Base-by-base conservation (phyloP, 2,113 vertebrate genomes). In the Ammodytes dubius region DNA sequence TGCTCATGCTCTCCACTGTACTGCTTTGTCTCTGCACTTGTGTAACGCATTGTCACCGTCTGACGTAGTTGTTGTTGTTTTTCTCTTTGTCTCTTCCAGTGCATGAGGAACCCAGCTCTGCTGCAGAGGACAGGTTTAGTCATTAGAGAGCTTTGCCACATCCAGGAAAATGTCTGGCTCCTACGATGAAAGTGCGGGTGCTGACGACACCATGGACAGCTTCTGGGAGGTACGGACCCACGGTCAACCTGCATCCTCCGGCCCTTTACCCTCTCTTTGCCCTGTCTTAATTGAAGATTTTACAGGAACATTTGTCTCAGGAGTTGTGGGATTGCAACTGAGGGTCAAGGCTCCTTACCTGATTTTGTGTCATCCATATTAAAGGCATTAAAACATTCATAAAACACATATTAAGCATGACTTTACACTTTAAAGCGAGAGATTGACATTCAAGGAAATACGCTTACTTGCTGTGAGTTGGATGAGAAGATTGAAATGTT, bases 121-220 rank as follows among this genome's bases (percentile, higher is more conserved):
- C 92, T 89, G 88, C 93, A 88, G 85, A 92, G 91, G 87, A 93
- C 90, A 91, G 89, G 70, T 92, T 88, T 87, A 86, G 89, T 77
- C 87, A 74, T 92, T 88, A 89, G 85, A 88, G 91, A 84, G 82
- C 83, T 90, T 86, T 72, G 60, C 91, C 85, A 88, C 87, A 83
- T 81, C 92, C 88, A 17, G 93, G 89, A 96, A 89, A 94, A 99
- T 99, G 98, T 99, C 97, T 27, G 96, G 96, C 93, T 97, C 97
- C 93, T 99, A 99, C 59, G 98, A 99, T 12, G 98, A 99, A 91
- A 89, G 95, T 70, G 94, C 96, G 4, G 95, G 94, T n/a, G 95
- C 92, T 14, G 87, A 99, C 92, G 98, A 98, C 93, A 96, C 95
- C 74, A 99, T 97, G 0, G 98, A 99, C 95, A 99, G 98, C 95